Evolutionary conservation across 2,797 vertebrate species (phyloP).

Genomic region (Sphenodon punctatus): DNA sequence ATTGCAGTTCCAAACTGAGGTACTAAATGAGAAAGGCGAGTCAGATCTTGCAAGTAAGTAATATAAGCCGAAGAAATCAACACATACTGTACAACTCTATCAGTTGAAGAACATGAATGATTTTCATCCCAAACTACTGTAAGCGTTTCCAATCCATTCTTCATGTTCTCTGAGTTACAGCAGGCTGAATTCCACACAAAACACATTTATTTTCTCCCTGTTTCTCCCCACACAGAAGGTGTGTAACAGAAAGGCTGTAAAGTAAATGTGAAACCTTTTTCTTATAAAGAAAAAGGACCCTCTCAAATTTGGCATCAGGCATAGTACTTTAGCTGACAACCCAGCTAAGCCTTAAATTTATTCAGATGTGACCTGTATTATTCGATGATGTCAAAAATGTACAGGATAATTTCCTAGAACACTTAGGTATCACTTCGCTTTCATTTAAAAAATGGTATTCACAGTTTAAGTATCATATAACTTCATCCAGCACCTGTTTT

Average conservation of each 20-base stretch:
- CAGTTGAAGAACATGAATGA: no score
- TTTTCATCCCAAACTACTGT: background rate
- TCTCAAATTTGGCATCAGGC: constrained; percentile 34
- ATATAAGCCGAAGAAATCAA: no score
- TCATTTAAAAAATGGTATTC: background rate
- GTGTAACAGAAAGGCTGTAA: background rate
- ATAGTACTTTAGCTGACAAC: constrained; percentile 14
- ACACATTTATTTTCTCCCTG: background rate
- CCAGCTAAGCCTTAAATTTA: background rate
- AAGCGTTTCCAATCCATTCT: background rate
- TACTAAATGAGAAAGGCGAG: rapidly evolving
- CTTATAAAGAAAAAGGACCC: background rate
- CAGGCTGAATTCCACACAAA: constrained; percentile 3
- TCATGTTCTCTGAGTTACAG: background rate
- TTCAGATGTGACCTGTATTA: constrained; percentile 5
- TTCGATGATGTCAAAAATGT: background rate
- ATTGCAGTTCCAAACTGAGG: background rate
- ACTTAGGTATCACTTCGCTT: constrained; percentile 1
- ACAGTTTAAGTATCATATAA: background rate
- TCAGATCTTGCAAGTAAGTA: no score
- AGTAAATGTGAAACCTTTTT: background rate
- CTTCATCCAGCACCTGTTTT: background rate
- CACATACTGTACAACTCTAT: no score
- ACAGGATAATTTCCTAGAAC: background rate
- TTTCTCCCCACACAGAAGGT: constrained; percentile 9